Evolutionary conservation across 2,113 vertebrate genomes (phyloP).

Genomic region (Eidolon helvum): DNA sequence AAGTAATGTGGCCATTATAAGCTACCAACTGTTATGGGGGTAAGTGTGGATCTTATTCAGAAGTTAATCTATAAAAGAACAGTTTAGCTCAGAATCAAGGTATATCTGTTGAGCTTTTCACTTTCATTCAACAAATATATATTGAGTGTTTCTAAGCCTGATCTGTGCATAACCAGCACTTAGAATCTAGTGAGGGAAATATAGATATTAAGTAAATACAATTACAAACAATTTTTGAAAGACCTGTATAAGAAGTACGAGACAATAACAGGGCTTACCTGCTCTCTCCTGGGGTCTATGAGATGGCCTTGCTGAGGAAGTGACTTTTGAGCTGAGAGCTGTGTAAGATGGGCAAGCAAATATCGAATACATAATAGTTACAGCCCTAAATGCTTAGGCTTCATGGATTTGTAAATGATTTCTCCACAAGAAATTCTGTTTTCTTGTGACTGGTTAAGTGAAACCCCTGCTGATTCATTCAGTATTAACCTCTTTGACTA

Average conservation of each 20-base stretch:
- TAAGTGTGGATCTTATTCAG: conserved; percentile 32
- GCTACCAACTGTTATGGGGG: not conserved
- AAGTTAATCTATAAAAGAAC: conserved; percentile 20
- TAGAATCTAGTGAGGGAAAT: not conserved
- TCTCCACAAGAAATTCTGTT: conserved; percentile 10
- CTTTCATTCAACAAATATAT: conserved; percentile 26
- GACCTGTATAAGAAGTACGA: not conserved
- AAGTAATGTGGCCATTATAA: conserved; percentile 12
- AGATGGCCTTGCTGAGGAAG: not conserved
- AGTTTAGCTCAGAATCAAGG: not conserved
- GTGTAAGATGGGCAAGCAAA: not conserved
- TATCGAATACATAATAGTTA: not conserved
- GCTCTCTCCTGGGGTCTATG: not conserved
- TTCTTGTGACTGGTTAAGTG: conserved; percentile 3
- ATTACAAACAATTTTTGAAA: conserved; percentile 9
- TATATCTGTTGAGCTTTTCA: conserved; percentile 14
- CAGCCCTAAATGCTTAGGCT: not conserved
- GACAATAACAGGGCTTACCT: not conserved
- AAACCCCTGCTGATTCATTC: not conserved
- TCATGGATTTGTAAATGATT: not conserved
- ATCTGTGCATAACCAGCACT: not conserved
- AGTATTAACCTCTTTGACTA: not conserved
- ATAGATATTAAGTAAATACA: conserved; percentile 47
- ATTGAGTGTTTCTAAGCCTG: not conserved
- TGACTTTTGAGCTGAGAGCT: conserved; percentile 14